Percentiles rank a stretch among this genome's conserved stretches.
These are phyloP conservation scores for Leptocoma aspasia DNA, from an alignment of 2,113 vertebrate species.

Conservation along the genomic window DNA sequence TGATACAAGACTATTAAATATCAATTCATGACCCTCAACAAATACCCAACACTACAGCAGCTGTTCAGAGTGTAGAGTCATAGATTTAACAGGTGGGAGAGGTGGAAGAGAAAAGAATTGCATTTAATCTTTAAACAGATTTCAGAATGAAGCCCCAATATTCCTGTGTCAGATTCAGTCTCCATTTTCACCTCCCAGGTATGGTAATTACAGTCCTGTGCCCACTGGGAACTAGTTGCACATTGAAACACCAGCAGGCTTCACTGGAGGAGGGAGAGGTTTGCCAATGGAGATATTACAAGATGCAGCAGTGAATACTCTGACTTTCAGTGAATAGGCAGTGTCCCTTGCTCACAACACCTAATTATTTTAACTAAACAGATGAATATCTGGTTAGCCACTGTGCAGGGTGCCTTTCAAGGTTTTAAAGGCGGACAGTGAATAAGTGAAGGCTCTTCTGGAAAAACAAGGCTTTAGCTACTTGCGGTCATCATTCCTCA, in stretches of 20 bases:
- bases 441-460: not conserved
- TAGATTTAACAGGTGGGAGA: not conserved
- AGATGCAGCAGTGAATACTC: not conserved
- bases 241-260: not conserved
- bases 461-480: not conserved
- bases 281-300: not conserved
- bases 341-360: not conserved
- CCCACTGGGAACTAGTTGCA: not conserved
- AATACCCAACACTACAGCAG: not conserved
- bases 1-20: not conserved
- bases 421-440: not conserved
- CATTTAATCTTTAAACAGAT: not conserved
- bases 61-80: not conserved
- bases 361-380: not conserved
- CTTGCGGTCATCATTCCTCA: fast-evolving
- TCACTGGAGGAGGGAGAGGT: not conserved
- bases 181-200: not conserved
- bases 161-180: not conserved
- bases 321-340: not conserved
- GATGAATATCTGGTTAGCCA: not conserved
- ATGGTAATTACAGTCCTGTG: conserved; percentile 22
- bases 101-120: not conserved
- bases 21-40: not conserved
- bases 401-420: not conserved
- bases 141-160: not conserved